A percentile compares a stretch with the other conserved stretches of the same genome.
Conservation (phyloP, 2,888 invertebrate species). For the Torymus aiolomorphi region DNA sequence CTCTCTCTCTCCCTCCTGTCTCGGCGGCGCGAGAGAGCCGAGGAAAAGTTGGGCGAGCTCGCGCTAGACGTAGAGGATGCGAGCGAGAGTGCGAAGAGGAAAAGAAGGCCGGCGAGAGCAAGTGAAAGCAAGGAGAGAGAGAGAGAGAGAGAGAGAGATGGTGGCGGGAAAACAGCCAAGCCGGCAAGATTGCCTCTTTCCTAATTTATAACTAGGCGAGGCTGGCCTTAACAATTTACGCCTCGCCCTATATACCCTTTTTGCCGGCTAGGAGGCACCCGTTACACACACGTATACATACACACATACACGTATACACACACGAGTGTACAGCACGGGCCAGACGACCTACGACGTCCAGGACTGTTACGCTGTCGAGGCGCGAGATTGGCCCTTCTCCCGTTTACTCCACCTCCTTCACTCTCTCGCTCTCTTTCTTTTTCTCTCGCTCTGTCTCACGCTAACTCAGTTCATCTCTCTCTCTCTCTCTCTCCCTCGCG, state of each 20-base stretch:
- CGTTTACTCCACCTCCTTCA: constrained; percentile 29
- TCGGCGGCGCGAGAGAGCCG: not conserved
- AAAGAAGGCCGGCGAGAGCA: not conserved
- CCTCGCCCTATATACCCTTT: constrained; percentile 62
- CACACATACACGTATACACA: no score
- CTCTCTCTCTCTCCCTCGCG: constrained; percentile 54
- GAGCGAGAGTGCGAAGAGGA: constrained; percentile 12
- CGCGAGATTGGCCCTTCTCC: constrained; percentile 65
- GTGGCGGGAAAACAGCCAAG: constrained; percentile 63
- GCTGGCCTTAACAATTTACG: constrained; percentile 74
- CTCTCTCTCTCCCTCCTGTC: not conserved
- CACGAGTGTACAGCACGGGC: no score
- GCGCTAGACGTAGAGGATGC: not conserved
- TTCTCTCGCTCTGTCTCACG: constrained; percentile 6
- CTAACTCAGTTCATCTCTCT: constrained; percentile 4
- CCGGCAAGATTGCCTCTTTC: constrained; percentile 73
- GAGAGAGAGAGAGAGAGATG: constrained; percentile 52
- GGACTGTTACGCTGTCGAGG: constrained; percentile 67
- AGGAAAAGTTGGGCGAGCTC: constrained; percentile 46
- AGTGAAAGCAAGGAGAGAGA: constrained; percentile 41
- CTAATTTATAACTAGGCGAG: constrained; percentile 75
- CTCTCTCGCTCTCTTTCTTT: constrained; percentile 52
- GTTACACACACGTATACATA: constrained; percentile 24
- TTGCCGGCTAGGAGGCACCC: constrained; percentile 18
- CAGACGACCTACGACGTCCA: constrained; percentile 62